phyloP scores from a whole-genome alignment of 2,888 invertebrate species.

The Chaetogeoica ovagalla region DNA sequence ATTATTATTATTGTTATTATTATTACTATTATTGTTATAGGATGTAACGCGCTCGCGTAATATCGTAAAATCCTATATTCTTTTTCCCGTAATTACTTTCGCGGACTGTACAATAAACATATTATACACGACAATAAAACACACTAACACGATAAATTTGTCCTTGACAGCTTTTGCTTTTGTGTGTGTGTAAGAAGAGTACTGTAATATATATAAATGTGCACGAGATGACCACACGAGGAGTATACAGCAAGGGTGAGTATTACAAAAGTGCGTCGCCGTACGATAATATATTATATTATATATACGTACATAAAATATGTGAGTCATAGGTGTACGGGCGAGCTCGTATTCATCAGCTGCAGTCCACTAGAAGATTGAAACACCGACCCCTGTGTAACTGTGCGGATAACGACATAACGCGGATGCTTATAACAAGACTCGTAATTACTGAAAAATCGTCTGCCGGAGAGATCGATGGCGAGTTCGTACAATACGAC shows the following conservation, averaged over 20 bases:
- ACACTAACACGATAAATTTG: conserved; percentile 39
- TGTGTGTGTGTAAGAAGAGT: not conserved
- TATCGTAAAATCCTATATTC: not conserved
- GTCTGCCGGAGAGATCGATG: no score
- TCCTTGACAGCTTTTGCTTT: conserved; percentile 20
- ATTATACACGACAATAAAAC: conserved; percentile 15
- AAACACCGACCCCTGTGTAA: no score
- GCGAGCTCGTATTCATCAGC: conserved; percentile 33
- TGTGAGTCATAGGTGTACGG: conserved; percentile 33
- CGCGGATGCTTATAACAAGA: no score
- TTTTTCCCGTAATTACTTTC: conserved; percentile 37
- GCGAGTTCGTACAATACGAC: no score
- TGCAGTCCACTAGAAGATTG: not conserved
- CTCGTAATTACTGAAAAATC: no score
- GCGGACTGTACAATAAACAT: conserved; percentile 1
- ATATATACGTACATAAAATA: not conserved
- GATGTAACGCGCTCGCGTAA: not conserved
- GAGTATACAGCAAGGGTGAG: conserved; percentile 6
- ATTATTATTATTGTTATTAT: no score
- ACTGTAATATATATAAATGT: not conserved
- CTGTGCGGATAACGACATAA: no score
- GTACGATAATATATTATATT: no score
- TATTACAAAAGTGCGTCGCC: not conserved
- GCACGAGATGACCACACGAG: not conserved
- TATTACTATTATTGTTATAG: no score